Percentiles rank a stretch among this genome's conserved stretches.
phyloP scores from a whole-genome alignment of 2,888 invertebrate genomes.

The Desoria tigrina region DNA sequence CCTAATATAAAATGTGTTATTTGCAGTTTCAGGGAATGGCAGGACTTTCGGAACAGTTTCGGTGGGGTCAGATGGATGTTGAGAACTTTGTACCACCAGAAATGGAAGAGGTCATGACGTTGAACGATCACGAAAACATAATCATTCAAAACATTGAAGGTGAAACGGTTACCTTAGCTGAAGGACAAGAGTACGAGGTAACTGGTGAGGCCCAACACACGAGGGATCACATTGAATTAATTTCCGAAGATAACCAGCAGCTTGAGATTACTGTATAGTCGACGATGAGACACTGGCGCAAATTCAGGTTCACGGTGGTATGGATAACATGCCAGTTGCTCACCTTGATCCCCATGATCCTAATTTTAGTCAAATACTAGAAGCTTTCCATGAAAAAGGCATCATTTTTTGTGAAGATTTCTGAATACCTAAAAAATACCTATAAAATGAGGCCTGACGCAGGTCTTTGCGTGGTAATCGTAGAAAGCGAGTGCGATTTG shows the following conservation, averaged over 20 bases:
- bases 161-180: constrained; percentile 44
- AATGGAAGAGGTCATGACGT: constrained; percentile 5
- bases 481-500: too few species aligned
- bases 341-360: constrained; percentile 49
- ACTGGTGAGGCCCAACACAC: constrained; percentile 47
- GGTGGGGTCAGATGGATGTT: constrained; percentile 9
- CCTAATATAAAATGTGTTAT: too few species aligned
- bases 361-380: constrained; percentile 47
- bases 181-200: constrained; percentile 52
- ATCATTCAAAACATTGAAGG: constrained; percentile 15
- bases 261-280: constrained; percentile 50
- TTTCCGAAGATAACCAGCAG: constrained; percentile 8
- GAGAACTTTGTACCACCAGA: background rate
- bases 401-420: too few species aligned
- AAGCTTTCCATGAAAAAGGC: constrained; percentile 27
- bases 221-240: constrained; percentile 1
- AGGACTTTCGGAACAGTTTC: background rate
- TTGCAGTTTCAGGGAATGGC: background rate
- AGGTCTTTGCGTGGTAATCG: too few species aligned
- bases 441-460: too few species aligned
- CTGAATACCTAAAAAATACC: too few species aligned
- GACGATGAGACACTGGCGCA: constrained; percentile 47
- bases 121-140: constrained; percentile 1
- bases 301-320: constrained; percentile 11
- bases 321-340: constrained; percentile 28